Conservation (phyloP, 35 echinoderm and acorn worm genomes). For the Antedon bifida region DNA sequence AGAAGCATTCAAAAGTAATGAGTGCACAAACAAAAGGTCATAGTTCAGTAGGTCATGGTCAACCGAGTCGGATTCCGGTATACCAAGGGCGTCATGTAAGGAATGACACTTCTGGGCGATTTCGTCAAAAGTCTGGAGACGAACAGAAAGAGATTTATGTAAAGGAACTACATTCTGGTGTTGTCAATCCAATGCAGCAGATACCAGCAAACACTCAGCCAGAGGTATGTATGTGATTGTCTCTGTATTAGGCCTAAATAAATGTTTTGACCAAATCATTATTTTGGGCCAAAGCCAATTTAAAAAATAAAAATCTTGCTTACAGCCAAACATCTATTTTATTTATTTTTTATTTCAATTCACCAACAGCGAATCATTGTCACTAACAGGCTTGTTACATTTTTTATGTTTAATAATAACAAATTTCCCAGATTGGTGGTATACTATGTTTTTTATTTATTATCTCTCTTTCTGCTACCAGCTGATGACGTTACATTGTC, state of each 20-base stretch:
- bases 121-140: neutral
- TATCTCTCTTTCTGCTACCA: conserved; percentile 12
- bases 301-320: too few relatives aligned
- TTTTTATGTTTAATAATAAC: neutral
- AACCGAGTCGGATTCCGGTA: neutral
- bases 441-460: conserved; percentile 2
- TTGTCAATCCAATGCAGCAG: neutral
- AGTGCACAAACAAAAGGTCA: neutral
- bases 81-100: too few relatives aligned
- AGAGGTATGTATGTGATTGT: neutral
- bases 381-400: too few relatives aligned
- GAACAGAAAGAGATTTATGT: neutral
- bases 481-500: conserved; percentile 59
- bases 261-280: too few relatives aligned
- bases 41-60: neutral
- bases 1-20: neutral
- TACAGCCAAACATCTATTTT: too few relatives aligned
- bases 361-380: too few relatives aligned
- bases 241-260: too few relatives aligned
- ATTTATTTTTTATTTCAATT: too few relatives aligned
- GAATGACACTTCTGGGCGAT: too few relatives aligned
- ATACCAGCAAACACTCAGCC: neutral
- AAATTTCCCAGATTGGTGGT: neutral
- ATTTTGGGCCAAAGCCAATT: too few relatives aligned
- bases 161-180: neutral